phyloP scores from a whole-genome alignment of 1,140 invertebrate species.

The Lutraria rhynchaena region DNA sequence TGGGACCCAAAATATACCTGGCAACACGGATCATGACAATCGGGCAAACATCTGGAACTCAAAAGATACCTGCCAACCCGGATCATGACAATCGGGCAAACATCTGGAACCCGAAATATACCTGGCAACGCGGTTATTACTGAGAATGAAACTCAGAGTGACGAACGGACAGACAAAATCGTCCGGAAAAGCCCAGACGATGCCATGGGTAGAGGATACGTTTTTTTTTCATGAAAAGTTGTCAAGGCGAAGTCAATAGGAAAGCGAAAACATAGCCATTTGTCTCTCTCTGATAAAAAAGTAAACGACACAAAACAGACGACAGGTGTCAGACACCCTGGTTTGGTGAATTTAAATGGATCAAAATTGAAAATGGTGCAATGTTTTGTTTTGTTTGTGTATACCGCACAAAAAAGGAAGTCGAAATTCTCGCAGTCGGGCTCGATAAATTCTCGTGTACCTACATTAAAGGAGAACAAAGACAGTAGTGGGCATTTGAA shows the following conservation, averaged over 20 bases:
- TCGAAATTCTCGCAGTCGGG: conserved; percentile 1
- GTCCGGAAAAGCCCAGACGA: no score
- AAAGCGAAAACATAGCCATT: no score
- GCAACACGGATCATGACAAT: not conserved
- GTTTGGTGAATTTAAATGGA: not conserved
- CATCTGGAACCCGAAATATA: not conserved
- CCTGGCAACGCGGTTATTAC: not conserved
- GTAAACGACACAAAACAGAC: no score
- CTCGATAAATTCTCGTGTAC: not conserved
- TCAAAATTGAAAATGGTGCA: not conserved
- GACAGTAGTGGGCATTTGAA: not conserved
- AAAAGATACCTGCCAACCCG: not conserved
- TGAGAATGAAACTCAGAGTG: not conserved
- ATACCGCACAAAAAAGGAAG: not conserved
- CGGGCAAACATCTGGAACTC: not conserved
- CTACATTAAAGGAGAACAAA: not conserved
- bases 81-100: not conserved
- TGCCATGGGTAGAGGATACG: no score
- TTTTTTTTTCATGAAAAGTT: no score
- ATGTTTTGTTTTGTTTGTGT: not conserved
- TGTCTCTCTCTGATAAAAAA: no score
- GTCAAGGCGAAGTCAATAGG: not conserved
- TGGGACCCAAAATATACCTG: no score
- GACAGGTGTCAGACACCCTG: not conserved
- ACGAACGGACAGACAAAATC: not conserved